Conservation (phyloP, 2,888 invertebrate species). For the Ashinkailepas kermadecensis region DNA sequence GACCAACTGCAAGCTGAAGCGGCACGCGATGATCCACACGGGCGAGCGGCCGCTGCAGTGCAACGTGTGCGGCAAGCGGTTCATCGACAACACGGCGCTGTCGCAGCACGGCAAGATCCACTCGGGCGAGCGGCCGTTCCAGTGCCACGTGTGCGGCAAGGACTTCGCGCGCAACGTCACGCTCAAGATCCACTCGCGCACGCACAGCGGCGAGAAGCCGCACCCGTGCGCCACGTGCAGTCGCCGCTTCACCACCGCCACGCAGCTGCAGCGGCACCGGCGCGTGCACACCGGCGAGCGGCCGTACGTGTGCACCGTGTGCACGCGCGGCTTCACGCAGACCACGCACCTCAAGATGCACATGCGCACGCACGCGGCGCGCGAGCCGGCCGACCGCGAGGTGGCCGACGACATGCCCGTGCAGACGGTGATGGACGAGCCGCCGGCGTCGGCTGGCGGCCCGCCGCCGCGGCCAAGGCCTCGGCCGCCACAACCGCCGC, state of each 20-base stretch:
- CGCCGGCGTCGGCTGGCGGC: background rate
- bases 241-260: background rate
- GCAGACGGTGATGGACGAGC: too few relatives aligned
- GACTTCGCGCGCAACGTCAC: constrained; percentile 10
- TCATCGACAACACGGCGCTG: constrained; percentile 1
- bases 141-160: constrained; percentile 17
- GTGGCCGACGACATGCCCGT: too few relatives aligned
- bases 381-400: too few relatives aligned
- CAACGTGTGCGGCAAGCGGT: background rate
- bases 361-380: background rate
- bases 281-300: constrained; percentile 9
- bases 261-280: background rate
- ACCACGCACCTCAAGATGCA: background rate
- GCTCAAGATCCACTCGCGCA: constrained; percentile 5
- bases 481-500: background rate
- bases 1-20: background rate
- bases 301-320: background rate
- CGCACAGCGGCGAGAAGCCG: constrained; percentile 8
- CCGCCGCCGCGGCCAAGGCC: background rate
- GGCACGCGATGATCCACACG: background rate
- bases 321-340: background rate
- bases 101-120: background rate
- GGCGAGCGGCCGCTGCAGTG: constrained; percentile 1
- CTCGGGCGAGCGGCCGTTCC: constrained; percentile 12
- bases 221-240: background rate